Conservation (phyloP, 2,113 vertebrate species). For the Capreolus pygargus region DNA sequence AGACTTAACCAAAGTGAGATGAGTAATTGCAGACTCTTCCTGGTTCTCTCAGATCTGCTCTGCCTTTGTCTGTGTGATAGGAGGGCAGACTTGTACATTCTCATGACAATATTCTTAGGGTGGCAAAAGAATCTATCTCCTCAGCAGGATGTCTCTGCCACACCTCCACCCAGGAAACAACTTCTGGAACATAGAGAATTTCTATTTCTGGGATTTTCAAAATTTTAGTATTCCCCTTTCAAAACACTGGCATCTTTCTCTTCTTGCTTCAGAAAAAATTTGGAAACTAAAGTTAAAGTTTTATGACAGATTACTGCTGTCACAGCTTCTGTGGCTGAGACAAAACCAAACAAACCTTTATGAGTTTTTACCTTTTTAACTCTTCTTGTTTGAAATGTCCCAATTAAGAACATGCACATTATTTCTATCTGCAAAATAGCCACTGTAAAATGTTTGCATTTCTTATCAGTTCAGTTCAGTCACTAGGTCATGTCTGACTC, state of each 20-base stretch:
- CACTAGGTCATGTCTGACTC: fast-evolving
- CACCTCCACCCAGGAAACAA: not conserved
- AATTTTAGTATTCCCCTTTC: conserved; percentile 9
- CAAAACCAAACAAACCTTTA: not conserved
- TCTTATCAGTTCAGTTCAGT: not conserved
- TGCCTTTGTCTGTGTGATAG: not conserved
- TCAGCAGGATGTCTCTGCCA: not conserved
- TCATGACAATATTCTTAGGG: not conserved
- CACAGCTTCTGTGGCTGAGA: not conserved
- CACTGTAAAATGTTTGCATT: not conserved
- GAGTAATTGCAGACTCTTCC: not conserved
- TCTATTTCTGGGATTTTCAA: conserved; percentile 21
- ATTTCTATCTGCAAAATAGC: not conserved
- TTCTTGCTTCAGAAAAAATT: conserved; percentile 36
- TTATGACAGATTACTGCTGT: not conserved
- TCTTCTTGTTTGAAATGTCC: not conserved
- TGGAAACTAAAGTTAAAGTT: conserved; percentile 7
- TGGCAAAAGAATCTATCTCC: not conserved
- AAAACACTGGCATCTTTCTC: not conserved
- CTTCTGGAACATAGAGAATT: not conserved
- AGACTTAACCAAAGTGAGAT: not conserved
- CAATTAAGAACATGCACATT: not conserved
- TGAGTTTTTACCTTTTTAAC: not conserved
- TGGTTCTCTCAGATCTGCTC: not conserved
- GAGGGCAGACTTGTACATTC: not conserved